Conservation (phyloP, 2,113 vertebrate genomes). For the Lathamus discolor region DNA sequence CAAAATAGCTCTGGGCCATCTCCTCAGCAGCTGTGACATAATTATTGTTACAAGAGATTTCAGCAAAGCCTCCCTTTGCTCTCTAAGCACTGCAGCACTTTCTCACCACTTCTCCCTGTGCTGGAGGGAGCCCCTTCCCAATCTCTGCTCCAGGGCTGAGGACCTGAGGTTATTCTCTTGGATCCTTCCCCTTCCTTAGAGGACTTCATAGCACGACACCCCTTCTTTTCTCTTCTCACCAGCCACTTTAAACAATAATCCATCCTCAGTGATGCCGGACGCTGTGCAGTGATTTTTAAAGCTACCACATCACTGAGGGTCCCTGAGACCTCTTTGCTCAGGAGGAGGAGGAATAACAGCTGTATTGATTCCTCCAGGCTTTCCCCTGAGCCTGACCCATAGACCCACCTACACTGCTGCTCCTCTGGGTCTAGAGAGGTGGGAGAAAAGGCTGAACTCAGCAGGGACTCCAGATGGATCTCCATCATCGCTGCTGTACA, state of each 20-base stretch:
- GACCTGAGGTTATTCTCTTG: neutral
- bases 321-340: neutral
- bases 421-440: neutral
- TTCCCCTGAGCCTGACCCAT: neutral
- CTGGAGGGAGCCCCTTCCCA: neutral
- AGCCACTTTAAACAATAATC: neutral
- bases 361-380: neutral
- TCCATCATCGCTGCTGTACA: neutral
- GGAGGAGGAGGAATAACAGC: neutral
- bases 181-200: neutral
- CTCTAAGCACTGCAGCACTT: neutral
- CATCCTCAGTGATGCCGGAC: neutral
- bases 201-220: neutral
- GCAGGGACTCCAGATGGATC: neutral
- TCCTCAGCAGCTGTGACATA: neutral
- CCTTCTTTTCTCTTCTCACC: neutral
- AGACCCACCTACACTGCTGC: neutral
- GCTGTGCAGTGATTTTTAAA: neutral
- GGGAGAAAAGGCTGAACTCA: neutral
- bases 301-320: too few relatives aligned
- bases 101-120: neutral
- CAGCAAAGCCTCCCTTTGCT: neutral
- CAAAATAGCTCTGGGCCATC: neutral
- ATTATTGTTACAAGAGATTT: slow-evolving; percentile 16
- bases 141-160: neutral